Base-by-base conservation (phyloP, 2,888 invertebrate species). In the Arctia plantaginis region DNA sequence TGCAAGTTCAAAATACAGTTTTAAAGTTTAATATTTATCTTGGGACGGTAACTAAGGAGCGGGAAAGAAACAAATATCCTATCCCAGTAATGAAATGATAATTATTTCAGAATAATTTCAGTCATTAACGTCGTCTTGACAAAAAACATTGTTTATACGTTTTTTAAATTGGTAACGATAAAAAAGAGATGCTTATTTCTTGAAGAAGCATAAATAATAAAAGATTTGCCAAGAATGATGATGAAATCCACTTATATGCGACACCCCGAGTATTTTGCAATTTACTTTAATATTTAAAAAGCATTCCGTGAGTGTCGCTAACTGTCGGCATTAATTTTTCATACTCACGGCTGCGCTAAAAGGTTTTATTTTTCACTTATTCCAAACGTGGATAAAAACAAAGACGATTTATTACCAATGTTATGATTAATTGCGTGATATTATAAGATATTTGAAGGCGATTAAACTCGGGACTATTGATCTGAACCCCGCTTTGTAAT, bases 251-350 rank as follows among this genome's bases (percentile, higher is more conserved):
- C 77, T 78, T 75, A 75, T 55, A 8, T 62, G 72, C 66, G 66
- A 71, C 68, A 66, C 66, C 73, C 62, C 66, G 76, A 55, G 69
- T 66, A n/a, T 76, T 79, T 80, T 69, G 67, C 51, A 69, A 75
- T 69, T 66, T 67, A 55, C 71, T 64, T 81, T 73, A 82, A 82
- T 82, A 75, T 82, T 82, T 81, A 77, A 81, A 73, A 77, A 68
- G 77, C 73, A 73, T 81, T 76, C 74, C 20, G 51, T 76, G 76
- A 81, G 71, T 77, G 74, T 70, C 78, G 71, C 74, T 77, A 76
- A 77, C 72, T 77, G 84, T 66, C 66, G 69, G 6, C 77, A 81
- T 83, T 75, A 75, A 76, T 77, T 72, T 84, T 84, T 81, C 78
- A 84, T 70, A 76, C 68, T 30, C 75, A 74, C 77, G 68, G 69